A percentile compares a stretch with the other conserved stretches of the same genome.
These are phyloP conservation scores for Agapornis canus DNA, from an alignment of 2,797 vertebrate genomes.

Conservation along the genomic window DNA sequence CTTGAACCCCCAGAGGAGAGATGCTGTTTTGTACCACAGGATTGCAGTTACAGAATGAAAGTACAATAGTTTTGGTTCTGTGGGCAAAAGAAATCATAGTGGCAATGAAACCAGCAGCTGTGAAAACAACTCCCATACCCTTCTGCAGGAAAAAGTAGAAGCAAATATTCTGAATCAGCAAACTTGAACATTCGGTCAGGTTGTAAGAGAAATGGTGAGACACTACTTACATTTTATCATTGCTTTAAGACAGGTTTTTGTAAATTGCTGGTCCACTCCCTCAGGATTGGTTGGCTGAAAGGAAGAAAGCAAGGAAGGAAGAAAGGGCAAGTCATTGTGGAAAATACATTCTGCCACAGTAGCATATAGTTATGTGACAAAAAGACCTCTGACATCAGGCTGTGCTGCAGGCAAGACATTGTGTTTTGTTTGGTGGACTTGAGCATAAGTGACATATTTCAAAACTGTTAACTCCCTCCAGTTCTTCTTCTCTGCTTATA, in stretches of 20 bases:
- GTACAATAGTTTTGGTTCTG: neutral
- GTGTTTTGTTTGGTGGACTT: conserved; percentile 35
- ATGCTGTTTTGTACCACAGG: neutral
- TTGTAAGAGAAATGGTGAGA: neutral
- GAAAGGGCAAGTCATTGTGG: neutral
- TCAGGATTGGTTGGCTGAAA: neutral
- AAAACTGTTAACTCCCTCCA: neutral
- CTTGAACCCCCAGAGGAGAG: neutral
- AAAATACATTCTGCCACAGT: conserved; percentile 9
- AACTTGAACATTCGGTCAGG: neutral
- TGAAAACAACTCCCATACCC: neutral
- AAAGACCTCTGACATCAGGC: neutral
- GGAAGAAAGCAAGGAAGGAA: conserved; percentile 8
- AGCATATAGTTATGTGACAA: conserved; percentile 20
- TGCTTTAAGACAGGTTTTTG: conserved; percentile 13
- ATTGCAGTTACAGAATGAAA: neutral
- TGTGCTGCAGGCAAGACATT: conserved; percentile 15
- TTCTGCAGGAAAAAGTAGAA: neutral
- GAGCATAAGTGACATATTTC: conserved; percentile 43
- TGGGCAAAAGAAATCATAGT: neutral
- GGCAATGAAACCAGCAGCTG: neutral
- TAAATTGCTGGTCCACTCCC: conserved; percentile 7
- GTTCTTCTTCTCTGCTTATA: neutral
- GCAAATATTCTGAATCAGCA: neutral
- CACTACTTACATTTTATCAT: neutral